Evolutionary conservation across 2,888 invertebrate species (phyloP).

Genomic region (Zaprionus bogoriensis): DNA sequence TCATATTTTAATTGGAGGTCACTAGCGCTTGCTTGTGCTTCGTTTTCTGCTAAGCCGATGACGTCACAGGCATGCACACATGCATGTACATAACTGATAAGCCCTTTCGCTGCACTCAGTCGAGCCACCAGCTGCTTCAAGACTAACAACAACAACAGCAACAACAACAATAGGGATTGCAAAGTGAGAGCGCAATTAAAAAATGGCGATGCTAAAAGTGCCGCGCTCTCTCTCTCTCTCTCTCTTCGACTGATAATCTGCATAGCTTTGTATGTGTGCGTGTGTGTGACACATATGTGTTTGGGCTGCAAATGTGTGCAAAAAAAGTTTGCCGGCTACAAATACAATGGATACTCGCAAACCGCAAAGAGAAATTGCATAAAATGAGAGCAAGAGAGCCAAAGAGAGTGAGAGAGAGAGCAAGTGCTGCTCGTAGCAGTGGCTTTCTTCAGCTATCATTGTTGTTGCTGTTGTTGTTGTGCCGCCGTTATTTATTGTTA

Average conservation of each 20-base stretch:
- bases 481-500: constrained; percentile 55
- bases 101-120: constrained; percentile 41
- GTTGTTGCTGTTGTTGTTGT: constrained; percentile 31
- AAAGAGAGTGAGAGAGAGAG: not conserved
- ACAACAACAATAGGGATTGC: constrained; percentile 8
- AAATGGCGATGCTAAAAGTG: constrained; percentile 1
- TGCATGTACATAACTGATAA: constrained; percentile 45
- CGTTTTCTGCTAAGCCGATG: constrained; percentile 23
- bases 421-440: not conserved
- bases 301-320: constrained; percentile 24
- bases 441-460: constrained; percentile 7
- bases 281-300: constrained; percentile 7
- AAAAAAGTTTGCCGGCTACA: constrained; percentile 49
- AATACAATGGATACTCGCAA: constrained; percentile 35
- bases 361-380: constrained; percentile 17
- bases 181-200: constrained; percentile 14
- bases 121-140: constrained; percentile 41
- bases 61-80: constrained; percentile 46
- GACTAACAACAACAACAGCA: constrained; percentile 8
- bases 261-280: not conserved
- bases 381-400: constrained; percentile 3
- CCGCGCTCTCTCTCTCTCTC: constrained; percentile 4
- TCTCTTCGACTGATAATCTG: constrained; percentile 8
- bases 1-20: constrained; percentile 34
- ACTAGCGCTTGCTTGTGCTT: constrained; percentile 9